Evolutionary conservation across 2,888 invertebrate genomes (phyloP).

Genomic region (Lottia scabra): DNA sequence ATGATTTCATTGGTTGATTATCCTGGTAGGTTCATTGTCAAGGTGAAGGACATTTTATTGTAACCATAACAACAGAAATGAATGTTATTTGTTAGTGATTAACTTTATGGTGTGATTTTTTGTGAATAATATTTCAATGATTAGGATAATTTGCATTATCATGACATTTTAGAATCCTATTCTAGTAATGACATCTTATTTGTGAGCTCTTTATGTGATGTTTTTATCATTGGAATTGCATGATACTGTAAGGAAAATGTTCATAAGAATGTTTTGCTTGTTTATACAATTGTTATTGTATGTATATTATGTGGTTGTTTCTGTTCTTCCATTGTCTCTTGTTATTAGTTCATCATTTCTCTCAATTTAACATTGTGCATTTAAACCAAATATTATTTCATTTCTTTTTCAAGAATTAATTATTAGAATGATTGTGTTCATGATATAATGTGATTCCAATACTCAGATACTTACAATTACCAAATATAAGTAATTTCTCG

Average conservation of each 20-base stretch:
- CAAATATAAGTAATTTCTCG: not conserved
- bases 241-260: not conserved
- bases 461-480: slow-evolving; percentile 5
- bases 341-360: slow-evolving; percentile 2
- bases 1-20: not conserved
- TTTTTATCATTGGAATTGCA: not conserved
- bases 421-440: not conserved
- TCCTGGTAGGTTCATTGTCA: not conserved
- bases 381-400: slow-evolving; percentile 4
- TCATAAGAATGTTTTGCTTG: not conserved
- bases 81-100: slow-evolving; percentile 1
- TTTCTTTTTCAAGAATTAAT: not conserved
- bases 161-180: not conserved
- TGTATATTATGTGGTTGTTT: slow-evolving; percentile 1
- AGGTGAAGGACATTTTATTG: slow-evolving; percentile 3
- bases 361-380: not conserved
- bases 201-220: not conserved
- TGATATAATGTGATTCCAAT: not conserved
- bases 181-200: not conserved
- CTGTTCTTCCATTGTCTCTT: slow-evolving; percentile 2
- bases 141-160: slow-evolving; percentile 2
- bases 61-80: not conserved
- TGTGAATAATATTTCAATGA: not conserved
- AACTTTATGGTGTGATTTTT: not conserved
- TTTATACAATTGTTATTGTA: slow-evolving; percentile 6